Conservation (phyloP, 53 echinoderm and acorn worm genomes). For the Antedon mediterranea region DNA sequence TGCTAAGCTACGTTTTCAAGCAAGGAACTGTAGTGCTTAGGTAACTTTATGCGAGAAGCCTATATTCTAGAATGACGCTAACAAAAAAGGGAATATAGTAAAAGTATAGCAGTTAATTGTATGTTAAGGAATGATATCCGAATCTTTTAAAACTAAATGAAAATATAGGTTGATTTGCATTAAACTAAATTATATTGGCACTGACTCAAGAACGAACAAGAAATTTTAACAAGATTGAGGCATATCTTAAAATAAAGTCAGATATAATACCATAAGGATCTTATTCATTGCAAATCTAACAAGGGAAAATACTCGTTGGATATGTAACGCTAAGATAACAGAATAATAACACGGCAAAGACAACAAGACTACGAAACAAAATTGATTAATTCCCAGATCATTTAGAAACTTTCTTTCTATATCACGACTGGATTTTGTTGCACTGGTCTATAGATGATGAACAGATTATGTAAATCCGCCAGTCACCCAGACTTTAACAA, state of each 20-base stretch:
- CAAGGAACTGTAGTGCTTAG: no score
- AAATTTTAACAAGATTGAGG: not conserved
- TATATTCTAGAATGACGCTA: no score
- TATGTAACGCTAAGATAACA: not conserved
- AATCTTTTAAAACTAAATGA: no score
- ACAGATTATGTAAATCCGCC: not conserved
- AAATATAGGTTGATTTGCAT: not conserved
- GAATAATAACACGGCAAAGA: not conserved
- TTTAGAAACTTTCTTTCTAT: not conserved
- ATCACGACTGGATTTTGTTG: not conserved
- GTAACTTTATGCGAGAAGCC: no score
- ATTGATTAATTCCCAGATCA: not conserved
- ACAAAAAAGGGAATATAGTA: no score
- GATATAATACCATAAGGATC: not conserved
- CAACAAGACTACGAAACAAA: not conserved
- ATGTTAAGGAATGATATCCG: no score
- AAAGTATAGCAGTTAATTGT: no score
- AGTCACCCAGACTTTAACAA: not conserved
- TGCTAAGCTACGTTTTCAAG: no score
- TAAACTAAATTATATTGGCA: not conserved
- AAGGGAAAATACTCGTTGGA: not conserved
- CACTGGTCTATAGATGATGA: not conserved
- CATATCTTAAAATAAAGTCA: not conserved
- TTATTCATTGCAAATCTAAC: not conserved
- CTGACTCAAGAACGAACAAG: not conserved